A percentile compares a stretch with the other conserved stretches of the same genome.
These are phyloP conservation scores for Micronycteris hirsuta DNA, from an alignment of 2,113 vertebrate genomes.

Conservation along the genomic window DNA sequence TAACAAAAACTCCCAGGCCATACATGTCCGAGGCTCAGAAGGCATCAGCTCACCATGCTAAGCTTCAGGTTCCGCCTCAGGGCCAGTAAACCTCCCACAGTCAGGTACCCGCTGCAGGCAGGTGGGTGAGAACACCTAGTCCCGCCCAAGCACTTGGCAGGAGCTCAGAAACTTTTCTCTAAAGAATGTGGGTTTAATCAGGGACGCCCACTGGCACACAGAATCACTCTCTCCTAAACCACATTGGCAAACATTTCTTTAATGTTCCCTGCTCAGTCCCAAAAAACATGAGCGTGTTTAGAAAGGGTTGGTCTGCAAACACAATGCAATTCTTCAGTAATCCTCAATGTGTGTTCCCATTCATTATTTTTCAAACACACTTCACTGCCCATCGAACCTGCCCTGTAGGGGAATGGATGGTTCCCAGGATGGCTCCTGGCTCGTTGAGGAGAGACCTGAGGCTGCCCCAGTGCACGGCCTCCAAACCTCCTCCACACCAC, in stretches of 20 bases:
- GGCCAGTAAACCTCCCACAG: neutral
- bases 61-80: neutral
- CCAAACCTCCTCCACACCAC: neutral
- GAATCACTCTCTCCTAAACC: constrained; percentile 26
- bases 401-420: neutral
- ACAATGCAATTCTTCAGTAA: neutral
- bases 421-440: neutral
- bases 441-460: neutral
- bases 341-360: neutral
- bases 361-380: constrained; percentile 4
- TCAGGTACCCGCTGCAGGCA: neutral
- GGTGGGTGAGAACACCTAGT: neutral
- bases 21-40: neutral
- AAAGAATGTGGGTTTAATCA: constrained; percentile 41
- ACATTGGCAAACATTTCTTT: constrained; percentile 22
- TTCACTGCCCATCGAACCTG: neutral
- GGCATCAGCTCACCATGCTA: neutral
- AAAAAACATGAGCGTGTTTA: neutral
- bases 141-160: neutral
- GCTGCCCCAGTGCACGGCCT: neutral
- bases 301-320: constrained; percentile 36
- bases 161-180: neutral
- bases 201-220: neutral
- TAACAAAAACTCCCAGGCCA: neutral
- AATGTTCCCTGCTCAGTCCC: constrained; percentile 2